These are phyloP conservation scores for Sebastes hopkinsi DNA, from an alignment of 2,797 vertebrate species.

Conservation along the genomic window DNA sequence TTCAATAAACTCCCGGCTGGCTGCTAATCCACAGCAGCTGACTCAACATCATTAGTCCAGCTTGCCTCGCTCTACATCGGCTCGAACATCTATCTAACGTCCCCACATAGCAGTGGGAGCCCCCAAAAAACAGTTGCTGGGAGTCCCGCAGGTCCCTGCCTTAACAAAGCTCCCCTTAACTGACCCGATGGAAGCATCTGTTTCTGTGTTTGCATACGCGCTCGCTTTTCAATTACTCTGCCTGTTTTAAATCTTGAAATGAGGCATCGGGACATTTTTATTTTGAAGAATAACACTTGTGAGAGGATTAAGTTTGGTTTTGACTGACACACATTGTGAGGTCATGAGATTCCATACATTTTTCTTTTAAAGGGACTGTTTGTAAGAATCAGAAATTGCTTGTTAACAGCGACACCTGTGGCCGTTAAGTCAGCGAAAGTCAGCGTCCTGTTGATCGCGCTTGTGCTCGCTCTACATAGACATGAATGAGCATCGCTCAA, in stretches of 20 bases:
- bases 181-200: constrained; percentile 36
- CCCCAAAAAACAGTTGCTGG: constrained; percentile 40
- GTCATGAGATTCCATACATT: background rate
- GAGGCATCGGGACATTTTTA: background rate
- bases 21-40: constrained; percentile 80
- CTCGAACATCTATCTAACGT: constrained; percentile 67
- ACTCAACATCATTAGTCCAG: constrained; percentile 77
- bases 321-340: background rate
- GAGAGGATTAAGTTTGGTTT: background rate
- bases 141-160: constrained; percentile 27
- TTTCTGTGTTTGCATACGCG: background rate
- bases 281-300: background rate
- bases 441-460: no score
- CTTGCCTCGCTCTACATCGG: constrained; percentile 62
- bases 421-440: no score
- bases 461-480: no score
- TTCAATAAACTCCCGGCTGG: constrained; percentile 68
- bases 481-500: no score
- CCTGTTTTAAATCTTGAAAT: background rate
- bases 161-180: constrained; percentile 45
- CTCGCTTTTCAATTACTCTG: background rate
- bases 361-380: background rate
- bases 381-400: no score
- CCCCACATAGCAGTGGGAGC: constrained; percentile 50
- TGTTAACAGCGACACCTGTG: no score